phyloP scores from a whole-genome alignment of 2,888 invertebrate species.

The Nymphalis c-album region DNA sequence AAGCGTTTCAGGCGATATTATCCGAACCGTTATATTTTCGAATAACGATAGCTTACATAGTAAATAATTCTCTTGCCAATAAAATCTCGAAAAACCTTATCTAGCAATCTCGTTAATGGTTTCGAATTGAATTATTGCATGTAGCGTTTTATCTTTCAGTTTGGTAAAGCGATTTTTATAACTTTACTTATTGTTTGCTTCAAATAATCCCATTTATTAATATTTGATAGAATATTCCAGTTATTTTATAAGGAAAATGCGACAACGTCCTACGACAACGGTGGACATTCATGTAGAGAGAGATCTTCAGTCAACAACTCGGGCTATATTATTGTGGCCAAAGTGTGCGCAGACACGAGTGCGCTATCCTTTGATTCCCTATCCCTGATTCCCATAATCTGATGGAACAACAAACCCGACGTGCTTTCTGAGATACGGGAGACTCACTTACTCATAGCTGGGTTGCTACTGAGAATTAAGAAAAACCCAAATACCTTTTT shows the following conservation, averaged over 20 bases:
- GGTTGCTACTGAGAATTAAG: no score
- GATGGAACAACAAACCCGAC: no score
- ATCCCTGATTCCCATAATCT: no score
- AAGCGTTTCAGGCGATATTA: background rate
- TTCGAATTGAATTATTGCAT: constrained; percentile 21
- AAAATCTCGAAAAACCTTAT: constrained; percentile 20
- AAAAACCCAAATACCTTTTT: no score
- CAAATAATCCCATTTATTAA: background rate
- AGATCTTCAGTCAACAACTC: no score
- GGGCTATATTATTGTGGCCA: no score
- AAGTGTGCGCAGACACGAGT: no score
- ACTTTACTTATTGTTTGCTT: background rate
- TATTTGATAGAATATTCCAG: background rate
- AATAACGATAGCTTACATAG: background rate
- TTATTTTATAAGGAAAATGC: background rate
- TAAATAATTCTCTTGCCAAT: constrained; percentile 19
- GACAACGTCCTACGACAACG: no score
- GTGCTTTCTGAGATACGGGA: no score
- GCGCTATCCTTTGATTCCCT: no score
- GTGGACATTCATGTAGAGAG: no score
- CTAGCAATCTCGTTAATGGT: constrained; percentile 24
- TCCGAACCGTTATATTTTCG: background rate
- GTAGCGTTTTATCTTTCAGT: constrained; percentile 16
- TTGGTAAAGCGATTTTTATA: background rate
- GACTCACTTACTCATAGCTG: no score